Conservation (phyloP, 1,140 invertebrate species). For the Bombus vancouverensis region DNA sequence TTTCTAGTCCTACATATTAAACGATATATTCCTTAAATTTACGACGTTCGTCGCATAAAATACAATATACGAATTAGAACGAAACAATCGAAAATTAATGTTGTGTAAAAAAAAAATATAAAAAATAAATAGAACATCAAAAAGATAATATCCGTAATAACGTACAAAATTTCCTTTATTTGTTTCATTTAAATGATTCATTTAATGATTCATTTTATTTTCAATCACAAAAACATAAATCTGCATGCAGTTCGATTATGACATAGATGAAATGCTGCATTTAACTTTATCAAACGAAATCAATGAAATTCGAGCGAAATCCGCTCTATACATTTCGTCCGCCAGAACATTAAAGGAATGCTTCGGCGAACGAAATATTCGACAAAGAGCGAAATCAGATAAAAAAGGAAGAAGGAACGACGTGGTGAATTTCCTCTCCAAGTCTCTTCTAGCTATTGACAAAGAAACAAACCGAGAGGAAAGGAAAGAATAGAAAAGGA, state of each 20-base stretch:
- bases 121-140: no score
- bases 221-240: neutral
- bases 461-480: slow-evolving; percentile 9
- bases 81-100: no score
- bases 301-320: neutral
- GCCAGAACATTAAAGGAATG: neutral
- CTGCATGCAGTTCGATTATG: neutral
- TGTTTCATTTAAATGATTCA: no score
- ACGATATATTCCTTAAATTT: no score
- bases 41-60: no score
- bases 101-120: no score
- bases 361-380: neutral
- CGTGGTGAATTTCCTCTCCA: neutral
- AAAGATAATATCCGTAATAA: no score
- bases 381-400: neutral
- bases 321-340: neutral
- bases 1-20: no score
- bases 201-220: neutral
- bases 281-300: neutral
- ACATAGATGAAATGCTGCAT: neutral
- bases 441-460: neutral
- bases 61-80: no score
- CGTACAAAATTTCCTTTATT: no score
- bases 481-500: neutral
- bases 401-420: neutral